A percentile compares a stretch with the other conserved stretches of the same genome.
These are phyloP conservation scores for Drosophila dunni DNA, from an alignment of 1,140 invertebrate genomes.

Conservation along the genomic window DNA sequence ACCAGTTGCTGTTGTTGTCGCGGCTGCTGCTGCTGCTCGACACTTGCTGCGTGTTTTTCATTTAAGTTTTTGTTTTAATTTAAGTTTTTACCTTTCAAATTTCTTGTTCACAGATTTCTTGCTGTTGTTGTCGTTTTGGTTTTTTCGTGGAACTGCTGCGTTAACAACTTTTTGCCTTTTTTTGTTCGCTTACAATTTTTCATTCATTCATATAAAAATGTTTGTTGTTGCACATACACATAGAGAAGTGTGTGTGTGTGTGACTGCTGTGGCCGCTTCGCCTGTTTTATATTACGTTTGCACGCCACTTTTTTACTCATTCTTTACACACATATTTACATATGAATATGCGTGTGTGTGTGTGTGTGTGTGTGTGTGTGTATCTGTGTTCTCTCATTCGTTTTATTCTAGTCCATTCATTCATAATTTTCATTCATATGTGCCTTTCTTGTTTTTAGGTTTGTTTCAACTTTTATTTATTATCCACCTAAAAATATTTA, in stretches of 20 bases:
- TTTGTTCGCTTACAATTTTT: slow-evolving; percentile 74
- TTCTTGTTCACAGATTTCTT: slow-evolving; percentile 75
- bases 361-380: background rate
- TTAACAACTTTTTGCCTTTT: slow-evolving; percentile 72
- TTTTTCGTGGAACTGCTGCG: slow-evolving; percentile 79
- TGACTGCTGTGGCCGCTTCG: slow-evolving; percentile 31
- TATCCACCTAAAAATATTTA: slow-evolving; percentile 24
- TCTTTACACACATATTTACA: slow-evolving; percentile 40
- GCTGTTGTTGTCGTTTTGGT: slow-evolving; percentile 48
- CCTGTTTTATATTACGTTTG: slow-evolving; percentile 76
- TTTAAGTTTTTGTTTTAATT: slow-evolving; percentile 75
- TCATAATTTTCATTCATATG: slow-evolving; percentile 68
- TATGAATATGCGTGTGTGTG: background rate
- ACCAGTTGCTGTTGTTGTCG: slow-evolving; percentile 46
- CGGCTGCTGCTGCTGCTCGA: slow-evolving; percentile 44
- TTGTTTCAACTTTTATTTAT: slow-evolving; percentile 52
- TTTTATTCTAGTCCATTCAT: slow-evolving; percentile 67
- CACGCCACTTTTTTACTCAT: slow-evolving; percentile 69
- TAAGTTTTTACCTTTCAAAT: slow-evolving; percentile 79
- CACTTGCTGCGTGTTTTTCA: slow-evolving; percentile 68
- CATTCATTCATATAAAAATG: slow-evolving; percentile 69
- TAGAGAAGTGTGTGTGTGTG: slow-evolving; percentile 2
- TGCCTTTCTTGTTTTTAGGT: slow-evolving; percentile 23
- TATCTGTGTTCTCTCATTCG: slow-evolving; percentile 27
- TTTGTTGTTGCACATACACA: slow-evolving; percentile 35